Evolutionary conservation across 2,888 invertebrate genomes (phyloP).

Genomic region (Ophion obscuratus): DNA sequence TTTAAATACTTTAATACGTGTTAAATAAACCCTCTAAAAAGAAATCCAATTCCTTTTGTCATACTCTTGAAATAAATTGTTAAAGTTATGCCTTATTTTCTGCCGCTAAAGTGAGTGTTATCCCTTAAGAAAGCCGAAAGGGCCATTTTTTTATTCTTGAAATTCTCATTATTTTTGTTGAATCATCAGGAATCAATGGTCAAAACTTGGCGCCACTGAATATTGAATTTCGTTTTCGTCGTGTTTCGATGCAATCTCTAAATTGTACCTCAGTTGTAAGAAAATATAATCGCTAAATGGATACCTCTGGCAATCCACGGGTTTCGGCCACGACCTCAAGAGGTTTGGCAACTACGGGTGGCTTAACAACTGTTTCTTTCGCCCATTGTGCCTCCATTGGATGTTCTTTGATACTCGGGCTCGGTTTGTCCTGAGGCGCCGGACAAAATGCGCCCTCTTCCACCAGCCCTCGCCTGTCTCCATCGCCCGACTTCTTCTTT

Average conservation of each 20-base stretch:
- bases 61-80: too few relatives aligned
- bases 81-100: too few relatives aligned
- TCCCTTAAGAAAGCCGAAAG: too few relatives aligned
- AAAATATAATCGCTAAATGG: not conserved
- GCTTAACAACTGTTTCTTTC: slow-evolving; percentile 73
- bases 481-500: slow-evolving; percentile 81
- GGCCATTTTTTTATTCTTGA: too few relatives aligned
- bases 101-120: too few relatives aligned
- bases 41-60: too few relatives aligned
- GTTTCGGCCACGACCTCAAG: slow-evolving; percentile 67
- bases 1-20: too few relatives aligned
- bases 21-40: too few relatives aligned
- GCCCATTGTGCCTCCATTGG: slow-evolving; percentile 81
- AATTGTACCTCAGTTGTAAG: not conserved
- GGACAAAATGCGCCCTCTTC: slow-evolving; percentile 80
- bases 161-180: too few relatives aligned
- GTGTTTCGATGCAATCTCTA: not conserved
- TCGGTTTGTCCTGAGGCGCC: slow-evolving; percentile 73
- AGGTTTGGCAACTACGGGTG: slow-evolving; percentile 70
- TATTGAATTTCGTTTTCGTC: not conserved
- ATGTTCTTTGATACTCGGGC: slow-evolving; percentile 75
- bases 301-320: slow-evolving; percentile 77
- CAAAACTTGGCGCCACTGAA: not conserved
- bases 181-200: too few relatives aligned
- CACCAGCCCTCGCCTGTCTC: slow-evolving; percentile 82